phyloP scores from a whole-genome alignment of 2,113 vertebrate species.

The Delphinapterus leucas region DNA sequence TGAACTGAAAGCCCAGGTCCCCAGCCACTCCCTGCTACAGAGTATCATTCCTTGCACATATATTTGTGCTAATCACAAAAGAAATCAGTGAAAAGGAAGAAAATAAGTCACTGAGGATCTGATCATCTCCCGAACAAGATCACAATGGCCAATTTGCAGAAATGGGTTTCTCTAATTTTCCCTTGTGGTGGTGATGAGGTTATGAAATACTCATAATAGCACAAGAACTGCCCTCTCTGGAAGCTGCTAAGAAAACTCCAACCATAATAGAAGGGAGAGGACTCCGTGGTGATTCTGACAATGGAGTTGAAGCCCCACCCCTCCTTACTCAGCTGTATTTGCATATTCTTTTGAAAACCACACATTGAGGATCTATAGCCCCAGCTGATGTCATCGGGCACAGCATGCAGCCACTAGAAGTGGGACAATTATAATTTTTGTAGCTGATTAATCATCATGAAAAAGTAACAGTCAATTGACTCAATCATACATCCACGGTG shows the following conservation, averaged over 20 bases:
- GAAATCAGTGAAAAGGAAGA: constrained; percentile 48
- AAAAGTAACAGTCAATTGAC: constrained; percentile 91
- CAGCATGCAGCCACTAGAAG: constrained; percentile 89
- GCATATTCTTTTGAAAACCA: constrained; percentile 88
- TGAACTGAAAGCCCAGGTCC: not conserved
- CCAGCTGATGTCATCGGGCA: constrained; percentile 89
- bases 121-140: constrained; percentile 54
- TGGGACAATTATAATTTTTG: constrained; percentile 92
- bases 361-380: constrained; percentile 86
- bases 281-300: constrained; percentile 76
- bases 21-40: not conserved
- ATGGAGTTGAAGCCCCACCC: constrained; percentile 79
- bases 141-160: constrained; percentile 68
- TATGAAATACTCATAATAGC: constrained; percentile 69
- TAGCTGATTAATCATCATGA: constrained; percentile 91
- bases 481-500: constrained; percentile 90
- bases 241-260: constrained; percentile 70
- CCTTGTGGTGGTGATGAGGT: constrained; percentile 58
- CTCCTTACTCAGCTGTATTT: constrained; percentile 78
- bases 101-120: constrained; percentile 47
- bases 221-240: constrained; percentile 70
- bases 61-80: constrained; percentile 52
- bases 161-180: constrained; percentile 73
- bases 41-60: not conserved
- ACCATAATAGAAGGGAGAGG: constrained; percentile 64